These are phyloP conservation scores for Euproctis similis DNA, from an alignment of 2,888 invertebrate genomes.

Conservation along the genomic window DNA sequence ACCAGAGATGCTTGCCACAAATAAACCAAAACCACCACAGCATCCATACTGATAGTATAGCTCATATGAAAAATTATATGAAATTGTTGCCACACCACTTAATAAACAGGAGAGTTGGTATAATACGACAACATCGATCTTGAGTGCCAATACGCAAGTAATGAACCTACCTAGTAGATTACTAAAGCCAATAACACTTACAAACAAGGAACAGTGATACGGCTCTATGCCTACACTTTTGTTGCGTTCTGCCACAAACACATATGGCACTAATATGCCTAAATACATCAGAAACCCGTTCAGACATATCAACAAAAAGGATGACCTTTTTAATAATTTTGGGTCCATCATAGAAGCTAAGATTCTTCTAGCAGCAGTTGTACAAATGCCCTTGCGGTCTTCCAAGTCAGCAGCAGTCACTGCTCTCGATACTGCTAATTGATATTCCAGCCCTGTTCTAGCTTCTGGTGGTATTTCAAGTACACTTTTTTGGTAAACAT, in stretches of 20 bases:
- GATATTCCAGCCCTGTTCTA: slow-evolving; percentile 62
- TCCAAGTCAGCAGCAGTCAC: slow-evolving; percentile 48
- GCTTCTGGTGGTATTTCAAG: slow-evolving; percentile 29
- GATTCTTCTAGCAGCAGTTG: slow-evolving; percentile 55
- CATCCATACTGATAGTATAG: slow-evolving; percentile 50
- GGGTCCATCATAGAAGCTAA: slow-evolving; percentile 66
- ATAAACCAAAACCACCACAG: slow-evolving; percentile 49
- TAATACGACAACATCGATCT: slow-evolving; percentile 39
- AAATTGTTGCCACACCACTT: slow-evolving; percentile 40
- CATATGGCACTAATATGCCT: slow-evolving; percentile 3
- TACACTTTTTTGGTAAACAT: slow-evolving; percentile 56
- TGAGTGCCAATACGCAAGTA: slow-evolving; percentile 44
- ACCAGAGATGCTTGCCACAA: slow-evolving; percentile 38
- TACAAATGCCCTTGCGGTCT: slow-evolving; percentile 52
- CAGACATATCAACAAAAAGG: slow-evolving; percentile 34
- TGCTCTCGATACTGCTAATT: slow-evolving; percentile 60
- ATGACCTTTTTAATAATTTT: slow-evolving; percentile 40
- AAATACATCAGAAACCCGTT: slow-evolving; percentile 3
- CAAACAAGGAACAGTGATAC: slow-evolving; percentile 44
- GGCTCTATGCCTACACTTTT: slow-evolving; percentile 37
- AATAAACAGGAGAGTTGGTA: slow-evolving; percentile 25
- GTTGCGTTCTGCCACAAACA: slow-evolving; percentile 44
- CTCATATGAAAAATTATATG: slow-evolving; percentile 44
- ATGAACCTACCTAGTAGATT: slow-evolving; percentile 48
- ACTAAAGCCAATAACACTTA: slow-evolving; percentile 51